phyloP scores from a whole-genome alignment of 2,797 vertebrate species.

The Cossypha dichroa region DNA sequence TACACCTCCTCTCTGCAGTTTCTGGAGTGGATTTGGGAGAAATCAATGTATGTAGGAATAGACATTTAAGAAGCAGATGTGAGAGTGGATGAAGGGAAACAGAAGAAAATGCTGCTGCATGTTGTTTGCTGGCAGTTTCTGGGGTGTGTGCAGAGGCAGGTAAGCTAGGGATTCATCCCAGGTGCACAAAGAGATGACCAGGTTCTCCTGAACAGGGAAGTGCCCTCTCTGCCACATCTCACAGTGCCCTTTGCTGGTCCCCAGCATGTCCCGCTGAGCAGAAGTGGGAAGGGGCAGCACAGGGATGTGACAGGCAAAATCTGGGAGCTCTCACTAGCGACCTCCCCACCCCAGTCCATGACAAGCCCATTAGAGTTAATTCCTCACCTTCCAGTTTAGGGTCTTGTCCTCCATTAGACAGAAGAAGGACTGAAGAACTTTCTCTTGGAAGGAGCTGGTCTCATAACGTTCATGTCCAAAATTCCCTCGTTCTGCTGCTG shows the following conservation, averaged over 20 bases:
- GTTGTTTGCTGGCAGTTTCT: background rate
- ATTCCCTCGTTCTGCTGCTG: constrained; percentile 81
- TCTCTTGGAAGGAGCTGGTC: constrained; percentile 81
- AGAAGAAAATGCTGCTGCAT: background rate
- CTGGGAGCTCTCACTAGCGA: background rate
- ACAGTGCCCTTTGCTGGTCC: background rate
- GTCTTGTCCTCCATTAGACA: constrained; percentile 84
- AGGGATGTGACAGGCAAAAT: background rate
- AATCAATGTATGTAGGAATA: background rate
- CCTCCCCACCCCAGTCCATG: no score
- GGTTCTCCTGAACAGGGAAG: background rate
- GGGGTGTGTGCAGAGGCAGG: background rate
- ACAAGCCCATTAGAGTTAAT: background rate
- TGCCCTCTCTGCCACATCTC: background rate
- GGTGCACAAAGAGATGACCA: background rate
- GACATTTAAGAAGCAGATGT: background rate
- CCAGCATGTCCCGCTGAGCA: accelerated
- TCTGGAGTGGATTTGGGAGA: background rate
- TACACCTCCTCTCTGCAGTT: background rate
- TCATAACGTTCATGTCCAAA: constrained; percentile 91
- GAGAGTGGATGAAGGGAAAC: background rate
- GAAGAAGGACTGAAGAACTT: constrained; percentile 80
- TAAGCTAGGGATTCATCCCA: background rate
- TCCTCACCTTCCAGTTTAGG: constrained; percentile 90
- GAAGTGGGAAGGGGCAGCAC: background rate